phyloP scores from a whole-genome alignment of 2,113 vertebrate genomes.

The Holacanthus passer region DNA sequence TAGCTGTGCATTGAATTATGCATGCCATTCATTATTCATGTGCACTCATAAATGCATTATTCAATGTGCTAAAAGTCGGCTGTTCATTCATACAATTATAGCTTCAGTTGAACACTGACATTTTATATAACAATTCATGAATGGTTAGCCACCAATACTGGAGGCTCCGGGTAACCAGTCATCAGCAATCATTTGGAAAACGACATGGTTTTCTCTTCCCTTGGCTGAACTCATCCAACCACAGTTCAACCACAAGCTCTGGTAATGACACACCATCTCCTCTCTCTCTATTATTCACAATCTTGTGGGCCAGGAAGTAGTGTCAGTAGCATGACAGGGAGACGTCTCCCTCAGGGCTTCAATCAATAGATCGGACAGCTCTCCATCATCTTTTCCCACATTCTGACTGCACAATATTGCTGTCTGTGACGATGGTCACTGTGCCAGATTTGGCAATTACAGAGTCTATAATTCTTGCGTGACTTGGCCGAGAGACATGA shows the following conservation, averaged over 20 bases:
- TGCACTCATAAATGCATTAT: constrained; percentile 65
- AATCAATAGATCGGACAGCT: constrained; percentile 48
- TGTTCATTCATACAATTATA: constrained; percentile 61
- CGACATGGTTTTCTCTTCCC: constrained; percentile 27
- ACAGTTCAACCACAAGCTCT: constrained; percentile 13
- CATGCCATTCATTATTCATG: constrained; percentile 64
- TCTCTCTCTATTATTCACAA: constrained; percentile 34
- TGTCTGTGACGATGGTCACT: too few relatives aligned
- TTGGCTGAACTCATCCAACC: constrained; percentile 29
- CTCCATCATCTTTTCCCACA: not conserved
- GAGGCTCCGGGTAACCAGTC: constrained; percentile 37
- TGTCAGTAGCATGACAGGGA: constrained; percentile 35
- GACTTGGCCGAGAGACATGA: too few relatives aligned
- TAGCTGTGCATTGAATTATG: constrained; percentile 52
- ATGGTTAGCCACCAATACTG: constrained; percentile 42
- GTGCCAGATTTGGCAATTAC: too few relatives aligned
- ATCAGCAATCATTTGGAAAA: constrained; percentile 37
- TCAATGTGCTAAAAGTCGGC: constrained; percentile 40
- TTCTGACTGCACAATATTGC: too few relatives aligned
- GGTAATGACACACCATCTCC: constrained; percentile 51
- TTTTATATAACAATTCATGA: constrained; percentile 55
- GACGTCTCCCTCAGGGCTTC: constrained; percentile 30
- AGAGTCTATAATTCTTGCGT: too few relatives aligned
- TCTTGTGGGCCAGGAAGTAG: constrained; percentile 24
- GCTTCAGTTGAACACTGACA: constrained; percentile 49